These are phyloP conservation scores for Prosapia bicincta DNA, from an alignment of 2,888 invertebrate species.

Conservation along the genomic window DNA sequence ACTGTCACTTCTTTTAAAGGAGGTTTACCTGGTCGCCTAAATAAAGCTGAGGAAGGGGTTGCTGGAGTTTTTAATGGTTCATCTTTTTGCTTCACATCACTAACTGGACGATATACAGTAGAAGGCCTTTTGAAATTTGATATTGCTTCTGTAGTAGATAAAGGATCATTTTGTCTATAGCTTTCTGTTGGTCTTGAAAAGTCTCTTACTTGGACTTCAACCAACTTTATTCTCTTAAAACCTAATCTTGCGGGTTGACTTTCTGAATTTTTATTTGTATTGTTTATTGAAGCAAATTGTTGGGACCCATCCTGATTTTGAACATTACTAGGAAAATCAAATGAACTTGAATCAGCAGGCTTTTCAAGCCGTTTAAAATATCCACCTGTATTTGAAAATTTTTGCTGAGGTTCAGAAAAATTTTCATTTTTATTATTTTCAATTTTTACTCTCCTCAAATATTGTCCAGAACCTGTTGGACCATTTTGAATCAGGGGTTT, in stretches of 20 bases:
- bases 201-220: not conserved
- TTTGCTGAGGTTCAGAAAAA: constrained; percentile 3
- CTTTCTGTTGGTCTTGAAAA: not conserved
- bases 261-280: not conserved
- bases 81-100: not conserved
- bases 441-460: constrained; percentile 11
- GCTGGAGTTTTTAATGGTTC: not conserved
- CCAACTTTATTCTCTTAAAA: not conserved
- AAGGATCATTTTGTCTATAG: not conserved
- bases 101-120: not conserved
- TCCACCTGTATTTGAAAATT: constrained; percentile 7
- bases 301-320: not conserved
- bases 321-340: not conserved
- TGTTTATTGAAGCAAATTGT: not conserved
- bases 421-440: constrained; percentile 12
- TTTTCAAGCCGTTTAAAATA: constrained; percentile 18
- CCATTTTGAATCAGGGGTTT: not conserved
- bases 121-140: not conserved
- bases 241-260: not conserved
- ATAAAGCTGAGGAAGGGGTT: not conserved
- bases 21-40: not conserved
- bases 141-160: not conserved
- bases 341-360: not conserved
- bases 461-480: constrained; percentile 8
- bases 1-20: not conserved